Conservation (phyloP, 2,797 vertebrate species). For the Pangasius djambal region DNA sequence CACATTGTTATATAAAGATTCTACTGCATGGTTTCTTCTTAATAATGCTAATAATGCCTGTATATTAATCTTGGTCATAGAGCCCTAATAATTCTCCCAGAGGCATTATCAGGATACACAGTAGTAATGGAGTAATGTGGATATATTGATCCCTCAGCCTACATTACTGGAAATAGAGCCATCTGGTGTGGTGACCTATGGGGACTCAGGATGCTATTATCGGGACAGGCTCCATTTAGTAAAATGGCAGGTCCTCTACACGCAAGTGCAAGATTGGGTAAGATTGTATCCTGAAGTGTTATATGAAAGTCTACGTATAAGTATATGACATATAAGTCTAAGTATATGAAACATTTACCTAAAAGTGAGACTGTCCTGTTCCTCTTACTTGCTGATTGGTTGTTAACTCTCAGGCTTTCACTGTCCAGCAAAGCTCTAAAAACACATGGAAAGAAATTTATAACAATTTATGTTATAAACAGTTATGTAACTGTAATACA, state of each 20-base stretch:
- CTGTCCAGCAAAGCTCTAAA: constrained; percentile 75
- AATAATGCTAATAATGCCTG: not conserved
- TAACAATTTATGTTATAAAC: not conserved
- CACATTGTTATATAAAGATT: not conserved
- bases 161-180: constrained; percentile 70
- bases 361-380: constrained; percentile 54
- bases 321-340: no score
- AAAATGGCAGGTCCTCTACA: constrained; percentile 48
- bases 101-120: constrained; percentile 59
- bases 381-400: constrained; percentile 52
- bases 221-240: constrained; percentile 59
- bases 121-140: constrained; percentile 70
- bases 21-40: not conserved
- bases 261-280: not conserved
- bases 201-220: constrained; percentile 68
- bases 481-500: not conserved
- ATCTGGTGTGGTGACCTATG: constrained; percentile 69
- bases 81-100: constrained; percentile 43
- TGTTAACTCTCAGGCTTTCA: constrained; percentile 61
- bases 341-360: constrained; percentile 70
- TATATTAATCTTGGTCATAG: constrained; percentile 41
- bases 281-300: not conserved
- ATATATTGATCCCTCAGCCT: constrained; percentile 73
- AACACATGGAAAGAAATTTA: constrained; percentile 43
- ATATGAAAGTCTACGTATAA: not conserved